Evolutionary conservation across 2,797 vertebrate genomes (phyloP).

Genomic region (Natrix natrix): DNA sequence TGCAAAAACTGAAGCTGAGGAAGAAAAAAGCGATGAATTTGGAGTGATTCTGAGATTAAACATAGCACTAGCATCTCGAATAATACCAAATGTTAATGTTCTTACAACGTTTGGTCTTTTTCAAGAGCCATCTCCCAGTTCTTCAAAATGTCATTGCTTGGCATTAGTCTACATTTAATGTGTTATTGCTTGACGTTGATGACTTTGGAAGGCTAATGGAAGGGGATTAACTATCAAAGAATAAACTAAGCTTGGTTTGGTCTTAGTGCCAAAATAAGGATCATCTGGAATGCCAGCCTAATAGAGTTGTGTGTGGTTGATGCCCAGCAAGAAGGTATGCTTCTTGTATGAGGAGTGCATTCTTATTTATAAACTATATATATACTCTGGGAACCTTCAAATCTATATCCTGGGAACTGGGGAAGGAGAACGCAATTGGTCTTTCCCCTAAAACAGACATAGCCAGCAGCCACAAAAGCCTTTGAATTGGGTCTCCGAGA

Average conservation of each 20-base stretch:
- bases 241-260: not conserved
- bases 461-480: no score
- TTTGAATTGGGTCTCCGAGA: no score
- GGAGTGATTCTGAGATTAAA: not conserved
- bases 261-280: not conserved
- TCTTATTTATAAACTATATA: not conserved
- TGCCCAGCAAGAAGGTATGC: not conserved
- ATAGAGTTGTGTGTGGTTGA: not conserved
- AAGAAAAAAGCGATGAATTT: not conserved
- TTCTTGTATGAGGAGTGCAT: not conserved
- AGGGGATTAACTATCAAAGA: not conserved
- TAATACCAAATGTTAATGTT: not conserved
- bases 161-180: not conserved
- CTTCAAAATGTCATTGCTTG: not conserved
- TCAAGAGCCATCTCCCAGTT: not conserved
- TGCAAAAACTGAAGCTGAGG: not conserved
- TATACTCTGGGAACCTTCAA: no score
- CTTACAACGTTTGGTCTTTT: not conserved
- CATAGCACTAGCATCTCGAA: not conserved
- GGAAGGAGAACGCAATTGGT: no score
- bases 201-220: not conserved
- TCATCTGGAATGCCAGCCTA: not conserved
- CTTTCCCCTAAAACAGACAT: no score
- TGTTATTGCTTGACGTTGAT: not conserved
- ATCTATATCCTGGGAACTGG: no score